phyloP scores from a whole-genome alignment of 2,888 invertebrate genomes.

The Leptinotarsa peninsularis region DNA sequence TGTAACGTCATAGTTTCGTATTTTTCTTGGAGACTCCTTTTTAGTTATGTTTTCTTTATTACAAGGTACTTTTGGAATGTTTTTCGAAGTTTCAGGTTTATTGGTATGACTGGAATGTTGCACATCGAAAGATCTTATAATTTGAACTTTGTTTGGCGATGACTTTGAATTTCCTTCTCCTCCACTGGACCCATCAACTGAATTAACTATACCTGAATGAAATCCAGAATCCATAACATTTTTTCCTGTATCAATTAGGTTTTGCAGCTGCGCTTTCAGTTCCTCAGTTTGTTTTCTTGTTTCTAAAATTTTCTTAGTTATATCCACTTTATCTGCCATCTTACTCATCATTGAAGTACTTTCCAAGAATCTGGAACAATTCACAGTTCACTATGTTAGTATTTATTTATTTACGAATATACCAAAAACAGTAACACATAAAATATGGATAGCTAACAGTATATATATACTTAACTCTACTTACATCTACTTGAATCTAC shows the following conservation, averaged over 20 bases:
- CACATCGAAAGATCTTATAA: constrained; percentile 48
- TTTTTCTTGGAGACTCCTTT: constrained; percentile 46
- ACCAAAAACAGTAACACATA: too few relatives aligned
- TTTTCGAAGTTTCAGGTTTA: constrained; percentile 27
- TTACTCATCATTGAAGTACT: not conserved
- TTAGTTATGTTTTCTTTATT: constrained; percentile 20
- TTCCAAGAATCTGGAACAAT: not conserved
- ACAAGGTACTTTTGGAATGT: constrained; percentile 26
- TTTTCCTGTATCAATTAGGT: constrained; percentile 56
- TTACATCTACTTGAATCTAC: too few relatives aligned
- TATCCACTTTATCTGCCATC: constrained; percentile 41
- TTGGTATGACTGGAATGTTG: constrained; percentile 45
- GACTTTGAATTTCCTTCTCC: constrained; percentile 31
- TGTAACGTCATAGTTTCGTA: constrained; percentile 66
- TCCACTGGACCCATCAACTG: constrained; percentile 16
- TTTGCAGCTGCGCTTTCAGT: constrained; percentile 60
- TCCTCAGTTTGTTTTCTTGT: constrained; percentile 62
- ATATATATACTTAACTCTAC: too few relatives aligned
- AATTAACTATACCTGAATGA: constrained; percentile 40
- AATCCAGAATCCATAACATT: constrained; percentile 27
- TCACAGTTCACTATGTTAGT: too few relatives aligned
- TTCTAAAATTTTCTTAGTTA: constrained; percentile 55
- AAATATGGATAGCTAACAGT: too few relatives aligned
- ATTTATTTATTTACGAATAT: too few relatives aligned
- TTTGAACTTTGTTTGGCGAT: constrained; percentile 48